phyloP scores from a whole-genome alignment of 2,888 invertebrate species.

The Notodonta dromedarius region DNA sequence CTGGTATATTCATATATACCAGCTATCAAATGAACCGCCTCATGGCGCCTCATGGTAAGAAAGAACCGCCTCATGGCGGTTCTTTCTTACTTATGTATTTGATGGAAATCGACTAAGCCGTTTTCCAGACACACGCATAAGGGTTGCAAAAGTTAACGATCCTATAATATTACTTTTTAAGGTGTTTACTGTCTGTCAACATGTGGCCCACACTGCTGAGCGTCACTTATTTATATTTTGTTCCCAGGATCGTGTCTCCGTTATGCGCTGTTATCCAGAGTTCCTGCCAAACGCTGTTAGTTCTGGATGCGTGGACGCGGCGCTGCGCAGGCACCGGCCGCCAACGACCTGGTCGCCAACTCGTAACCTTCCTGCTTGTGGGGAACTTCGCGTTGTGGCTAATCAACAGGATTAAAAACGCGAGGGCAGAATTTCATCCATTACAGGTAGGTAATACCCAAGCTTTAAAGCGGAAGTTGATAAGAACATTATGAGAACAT shows the following conservation, averaged over 20 bases:
- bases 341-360: slow-evolving; percentile 85
- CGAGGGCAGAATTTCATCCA: slow-evolving; percentile 87
- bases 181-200: too few species aligned
- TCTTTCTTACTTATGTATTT: too few species aligned
- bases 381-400: slow-evolving; percentile 87
- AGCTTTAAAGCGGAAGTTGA: too few species aligned
- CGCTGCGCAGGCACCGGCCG: slow-evolving; percentile 77
- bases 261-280: slow-evolving; percentile 85
- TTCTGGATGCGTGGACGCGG: slow-evolving; percentile 84
- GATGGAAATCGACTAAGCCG: too few species aligned
- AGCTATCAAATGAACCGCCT: too few species aligned
- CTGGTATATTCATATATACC: too few species aligned
- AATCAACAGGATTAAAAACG: slow-evolving; percentile 88
- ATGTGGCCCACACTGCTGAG: too few species aligned
- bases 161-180: too few species aligned
- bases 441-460: slow-evolving; percentile 71
- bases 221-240: not conserved
- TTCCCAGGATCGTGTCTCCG: slow-evolving; percentile 71
- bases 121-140: too few species aligned
- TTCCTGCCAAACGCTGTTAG: slow-evolving; percentile 85
- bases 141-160: too few species aligned
- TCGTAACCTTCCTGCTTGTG: slow-evolving; percentile 87
- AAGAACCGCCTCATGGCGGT: too few species aligned
- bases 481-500: not conserved
- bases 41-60: too few species aligned